Base-by-base conservation (phyloP, 2,888 invertebrate genomes). In the Eudemis profundana region DNA sequence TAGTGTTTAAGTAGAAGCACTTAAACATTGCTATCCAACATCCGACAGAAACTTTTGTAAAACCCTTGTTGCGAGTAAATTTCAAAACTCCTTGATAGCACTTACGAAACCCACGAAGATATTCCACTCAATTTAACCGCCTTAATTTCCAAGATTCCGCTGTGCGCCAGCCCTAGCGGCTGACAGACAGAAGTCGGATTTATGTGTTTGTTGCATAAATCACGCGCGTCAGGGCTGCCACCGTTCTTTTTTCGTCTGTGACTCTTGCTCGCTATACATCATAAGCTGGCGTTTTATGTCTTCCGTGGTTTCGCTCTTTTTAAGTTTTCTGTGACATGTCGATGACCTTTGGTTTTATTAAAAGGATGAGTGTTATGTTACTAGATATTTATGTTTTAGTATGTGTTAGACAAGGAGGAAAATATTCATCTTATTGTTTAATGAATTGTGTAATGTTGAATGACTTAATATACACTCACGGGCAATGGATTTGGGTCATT, bases 131-230 rank as follows among this genome's bases (percentile, higher is more conserved):
- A 56, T 56, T 53, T 36, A 51, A 51, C 36, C 36, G 33, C 40
- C 42, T 56, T 56, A 56, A 17, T 44, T 40, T 42, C 42, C 27
- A 44, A 44, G 56, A 44, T 47, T 23, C 17, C 42, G 42, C 27
- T 49, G 46, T 47, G 50, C 46, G 68, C n/a, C 72, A 68, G 63
- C 72, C 69, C 62, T 72, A 69, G 71, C 74, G 68, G 72, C 78
- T 87, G 90, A 90, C 90, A 89, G 90, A 86, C 84, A 85, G 84
- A 89, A 90, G 90, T 90, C 92, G 86, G 92, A 92, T 93, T 92
- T 92, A 93, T 92, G 90, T 92, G 92, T 93, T 92, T 92, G 91
- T 92, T 86, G 87, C 85, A 91, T 90, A 92, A 92, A 92, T 93
- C 92, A 92, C 80, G 79, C 69, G 71, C 81, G 85, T 86, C 86